Evolutionary conservation across 1,140 invertebrate genomes (phyloP), one percentile per base, ranked within the genome.

Genomic region (Drosophila suzukii): DNA sequence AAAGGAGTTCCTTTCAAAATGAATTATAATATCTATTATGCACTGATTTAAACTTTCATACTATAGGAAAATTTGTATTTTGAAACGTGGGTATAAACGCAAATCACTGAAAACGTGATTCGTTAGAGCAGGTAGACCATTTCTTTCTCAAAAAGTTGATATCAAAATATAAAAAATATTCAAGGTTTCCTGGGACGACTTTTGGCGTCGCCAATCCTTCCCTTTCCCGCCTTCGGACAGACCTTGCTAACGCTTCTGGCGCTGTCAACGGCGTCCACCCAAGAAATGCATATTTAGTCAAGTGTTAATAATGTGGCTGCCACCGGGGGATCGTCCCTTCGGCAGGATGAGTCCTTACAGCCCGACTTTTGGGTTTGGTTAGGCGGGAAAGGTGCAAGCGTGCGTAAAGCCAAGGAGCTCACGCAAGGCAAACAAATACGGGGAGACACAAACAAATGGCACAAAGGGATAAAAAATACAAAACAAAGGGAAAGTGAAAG

Each of bases 231-330:
- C 75, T 50, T 41, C 36, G 57, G 39, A 39, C 56, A 75, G 73
- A 67, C 76, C 79, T 88, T 88, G 84, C 89, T 88, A 89, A 58
- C 82, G 72, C 83, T 83, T 76, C 61, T 79, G 71, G 47, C 62
- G 61, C 73, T 65, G 80, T 80, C 73, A 76, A 86, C 82, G 68
- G 65, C 61, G 78, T 86, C 75, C 66, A 78, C 70, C 74, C 76
- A 91, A 91, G 85, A 91, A 91, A 91, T 90, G 90, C 90, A 91
- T 91, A 91, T 91, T 91, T 73, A 91, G 90, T 91, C 90, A 72
- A 91, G 90, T 91, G 90, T 91, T 91, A 91, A 91, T 91, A 91
- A 91, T 90, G 77, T 65, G 86, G 81, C 73, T 81, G 77, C 80
- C 85, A 77, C 63, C 36, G 46, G 66, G 67, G 65, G 65, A 71